Evolutionary conservation across 2,113 vertebrate species (phyloP).

Genomic region (Pelecanus crispus): DNA sequence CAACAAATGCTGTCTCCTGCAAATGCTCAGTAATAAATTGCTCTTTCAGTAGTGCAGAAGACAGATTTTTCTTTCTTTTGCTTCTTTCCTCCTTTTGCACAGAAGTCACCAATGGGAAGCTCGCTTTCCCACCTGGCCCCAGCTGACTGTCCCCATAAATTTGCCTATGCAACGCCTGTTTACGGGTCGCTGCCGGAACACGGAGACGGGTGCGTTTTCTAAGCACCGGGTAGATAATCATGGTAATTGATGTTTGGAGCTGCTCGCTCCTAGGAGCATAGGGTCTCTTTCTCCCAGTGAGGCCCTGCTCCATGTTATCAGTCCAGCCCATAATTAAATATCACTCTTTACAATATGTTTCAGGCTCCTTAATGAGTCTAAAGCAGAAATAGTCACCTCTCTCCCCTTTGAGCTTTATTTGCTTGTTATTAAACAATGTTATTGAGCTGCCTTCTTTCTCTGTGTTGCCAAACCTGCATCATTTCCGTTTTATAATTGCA

Average conservation of each 20-base stretch:
- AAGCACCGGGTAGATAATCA: slow-evolving; percentile 79
- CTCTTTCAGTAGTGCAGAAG: slow-evolving; percentile 85
- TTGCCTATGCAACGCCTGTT: slow-evolving; percentile 74
- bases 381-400: slow-evolving; percentile 81
- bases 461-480: slow-evolving; percentile 83
- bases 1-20: slow-evolving; percentile 88
- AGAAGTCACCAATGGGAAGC: slow-evolving; percentile 68
- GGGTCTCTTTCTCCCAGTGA: slow-evolving; percentile 81
- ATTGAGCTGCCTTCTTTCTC: slow-evolving; percentile 81
- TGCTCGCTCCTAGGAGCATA: slow-evolving; percentile 72
- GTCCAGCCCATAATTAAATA: slow-evolving; percentile 85
- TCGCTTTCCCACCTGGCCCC: slow-evolving; percentile 75
- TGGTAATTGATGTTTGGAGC: slow-evolving; percentile 84
- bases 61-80: slow-evolving; percentile 85
- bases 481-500: slow-evolving; percentile 98
- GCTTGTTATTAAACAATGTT: slow-evolving; percentile 86
- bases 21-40: slow-evolving; percentile 93
- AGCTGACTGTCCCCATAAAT: slow-evolving; percentile 77
- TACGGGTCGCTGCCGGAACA: slow-evolving; percentile 80
- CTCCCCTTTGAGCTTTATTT: slow-evolving; percentile 83
- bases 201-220: slow-evolving; percentile 72
- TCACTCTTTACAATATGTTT: slow-evolving; percentile 84
- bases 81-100: slow-evolving; percentile 62
- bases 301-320: slow-evolving; percentile 80
- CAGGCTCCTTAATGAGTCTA: slow-evolving; percentile 85